Base-by-base conservation (phyloP, 1,140 invertebrate species). In the Drosophila simulans region DNA sequence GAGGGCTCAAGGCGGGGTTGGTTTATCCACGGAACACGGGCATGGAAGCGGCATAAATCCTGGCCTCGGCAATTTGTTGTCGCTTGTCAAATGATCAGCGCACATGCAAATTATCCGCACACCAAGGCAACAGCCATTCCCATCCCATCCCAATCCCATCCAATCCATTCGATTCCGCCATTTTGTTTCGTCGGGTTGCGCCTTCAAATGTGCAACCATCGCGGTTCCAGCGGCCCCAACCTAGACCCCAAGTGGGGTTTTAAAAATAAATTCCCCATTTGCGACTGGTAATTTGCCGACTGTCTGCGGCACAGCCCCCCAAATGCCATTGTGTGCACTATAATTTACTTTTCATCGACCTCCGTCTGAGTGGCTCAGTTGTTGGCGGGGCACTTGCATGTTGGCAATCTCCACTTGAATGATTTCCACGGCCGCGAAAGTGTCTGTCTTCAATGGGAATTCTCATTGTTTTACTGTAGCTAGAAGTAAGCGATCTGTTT, bases 11-110 rank as follows among this genome's bases (percentile, higher is more conserved):
- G 10, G 49, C 31, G 52, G 68, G 66, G 66, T 69, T 70, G 68
- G 48, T 70, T 71, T 56, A 70, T 70, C 52, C 68, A 35, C 4
- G 10, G 20, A 22, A 22, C 20, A 22, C 20, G 42, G 48, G 8
- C 5, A 42, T 8, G n/a, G 5, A 42, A 15, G 4, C 1, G 31
- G 31, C 31, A 31, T 31, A 31, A 62, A 34, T 27, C 58, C 46
- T 15, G 46, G 17, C 51, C 25, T 27, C 65, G 77, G 69, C 80
- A 83, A 82, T 85, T 85, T 81, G 74, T 77, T 86, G 78, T 82
- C 78, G 79, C 74, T 88, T 74, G 70, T 74, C 83, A 88, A 88
- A 88, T 84, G 84, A 88, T 88, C 83, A 84, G 70, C 82, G 73
- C 83, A 76, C 64, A 89, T 65, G 73, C 81, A 84, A 79, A 62